These are phyloP conservation scores for Uropsilus gracilis DNA, from an alignment of 2,113 vertebrate species.

Conservation along the genomic window DNA sequence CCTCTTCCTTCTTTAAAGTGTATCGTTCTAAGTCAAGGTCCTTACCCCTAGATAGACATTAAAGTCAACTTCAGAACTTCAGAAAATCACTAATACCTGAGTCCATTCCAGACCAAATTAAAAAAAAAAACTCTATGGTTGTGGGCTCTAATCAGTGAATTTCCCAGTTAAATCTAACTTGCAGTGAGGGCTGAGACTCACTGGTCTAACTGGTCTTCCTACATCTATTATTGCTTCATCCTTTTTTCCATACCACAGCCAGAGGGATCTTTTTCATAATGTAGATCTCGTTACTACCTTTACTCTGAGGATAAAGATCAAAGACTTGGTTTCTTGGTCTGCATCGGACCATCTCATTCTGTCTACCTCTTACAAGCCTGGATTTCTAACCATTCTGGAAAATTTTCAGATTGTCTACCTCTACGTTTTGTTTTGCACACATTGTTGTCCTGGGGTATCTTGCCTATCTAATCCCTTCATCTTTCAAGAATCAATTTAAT, in stretches of 20 bases:
- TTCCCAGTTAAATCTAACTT: not conserved
- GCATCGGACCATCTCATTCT: not conserved
- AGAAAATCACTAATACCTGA: not conserved
- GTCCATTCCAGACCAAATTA: not conserved
- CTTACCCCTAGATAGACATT: not conserved
- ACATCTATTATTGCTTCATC: not conserved
- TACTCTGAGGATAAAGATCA: not conserved
- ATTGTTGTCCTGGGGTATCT: not conserved
- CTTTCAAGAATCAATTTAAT: not conserved
- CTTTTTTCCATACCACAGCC: not conserved
- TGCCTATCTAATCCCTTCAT: not conserved
- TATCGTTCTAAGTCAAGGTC: too few relatives aligned
- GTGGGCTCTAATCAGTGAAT: not conserved
- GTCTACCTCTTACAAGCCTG: not conserved
- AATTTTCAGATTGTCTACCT: not conserved
- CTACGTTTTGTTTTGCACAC: accelerated
- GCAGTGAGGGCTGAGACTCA: not conserved
- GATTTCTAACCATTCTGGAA: not conserved
- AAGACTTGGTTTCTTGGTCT: not conserved
- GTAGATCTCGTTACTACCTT: not conserved
- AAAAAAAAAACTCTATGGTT: not conserved
- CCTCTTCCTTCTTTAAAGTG: not conserved
- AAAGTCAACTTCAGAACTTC: not conserved
- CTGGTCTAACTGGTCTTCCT: not conserved
- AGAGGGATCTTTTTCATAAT: not conserved